Conservation (phyloP, 2,113 vertebrate genomes). For the Callionymus lyra region DNA sequence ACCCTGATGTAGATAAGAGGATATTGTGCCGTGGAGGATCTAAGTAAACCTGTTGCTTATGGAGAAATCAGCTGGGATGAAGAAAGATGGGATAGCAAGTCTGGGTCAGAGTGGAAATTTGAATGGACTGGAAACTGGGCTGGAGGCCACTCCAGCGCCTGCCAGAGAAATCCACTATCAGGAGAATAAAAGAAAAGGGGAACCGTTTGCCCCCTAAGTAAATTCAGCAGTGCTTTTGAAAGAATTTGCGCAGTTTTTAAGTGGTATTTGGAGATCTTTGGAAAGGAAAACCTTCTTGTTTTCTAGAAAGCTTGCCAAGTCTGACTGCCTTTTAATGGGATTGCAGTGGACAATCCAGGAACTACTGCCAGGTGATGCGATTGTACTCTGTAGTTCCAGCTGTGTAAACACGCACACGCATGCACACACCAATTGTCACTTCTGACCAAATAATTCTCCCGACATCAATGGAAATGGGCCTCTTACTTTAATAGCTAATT, state of each 20-base stretch:
- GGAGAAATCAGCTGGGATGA: constrained; percentile 20
- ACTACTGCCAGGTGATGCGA: constrained; percentile 56
- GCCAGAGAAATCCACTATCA: constrained; percentile 62
- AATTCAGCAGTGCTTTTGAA: constrained; percentile 49
- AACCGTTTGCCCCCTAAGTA: constrained; percentile 36
- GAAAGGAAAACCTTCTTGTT: constrained; percentile 50
- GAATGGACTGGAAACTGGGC: constrained; percentile 63
- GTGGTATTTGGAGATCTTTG: constrained; percentile 43
- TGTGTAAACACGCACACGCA: constrained; percentile 44
- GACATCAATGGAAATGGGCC: no score
- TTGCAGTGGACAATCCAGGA: constrained; percentile 45
- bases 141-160: constrained; percentile 47
- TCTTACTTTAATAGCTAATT: no score
- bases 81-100: constrained; percentile 41
- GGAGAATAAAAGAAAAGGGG: constrained; percentile 38
- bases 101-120: constrained; percentile 52
- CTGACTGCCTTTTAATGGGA: constrained; percentile 56
- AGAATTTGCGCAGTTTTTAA: constrained; percentile 47
- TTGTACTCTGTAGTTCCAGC: constrained; percentile 44
- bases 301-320: constrained; percentile 49
- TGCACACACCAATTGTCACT: neutral
- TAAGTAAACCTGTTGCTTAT: constrained; percentile 16
- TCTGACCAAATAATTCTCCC: no score
- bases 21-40: constrained; percentile 22
- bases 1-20: constrained; percentile 32